phyloP scores from a whole-genome alignment of 2,888 invertebrate genomes.

The Erebia palarica region DNA sequence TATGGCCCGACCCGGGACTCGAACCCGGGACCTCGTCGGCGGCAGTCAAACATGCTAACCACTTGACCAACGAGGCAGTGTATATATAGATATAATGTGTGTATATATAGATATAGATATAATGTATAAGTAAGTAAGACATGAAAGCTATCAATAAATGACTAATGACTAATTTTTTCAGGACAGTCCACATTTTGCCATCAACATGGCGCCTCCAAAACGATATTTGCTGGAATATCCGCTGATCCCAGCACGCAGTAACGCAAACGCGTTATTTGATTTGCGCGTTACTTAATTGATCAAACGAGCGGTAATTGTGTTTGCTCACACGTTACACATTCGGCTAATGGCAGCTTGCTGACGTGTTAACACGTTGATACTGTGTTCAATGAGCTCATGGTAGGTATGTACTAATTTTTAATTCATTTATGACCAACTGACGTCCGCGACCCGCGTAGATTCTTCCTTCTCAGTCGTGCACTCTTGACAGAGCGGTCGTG shows the following conservation, averaged over 20 bases:
- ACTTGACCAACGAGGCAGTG: too few relatives aligned
- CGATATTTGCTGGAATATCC: conserved; percentile 18
- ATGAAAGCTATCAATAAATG: too few relatives aligned
- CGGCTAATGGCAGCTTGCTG: neutral
- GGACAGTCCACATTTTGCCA: neutral
- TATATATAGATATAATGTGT: too few relatives aligned
- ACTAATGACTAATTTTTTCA: too few relatives aligned
- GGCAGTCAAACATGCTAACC: too few relatives aligned
- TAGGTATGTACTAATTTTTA: neutral
- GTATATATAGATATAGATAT: too few relatives aligned
- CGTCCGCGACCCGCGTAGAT: too few relatives aligned
- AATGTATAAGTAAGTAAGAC: too few relatives aligned
- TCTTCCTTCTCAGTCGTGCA: too few relatives aligned
- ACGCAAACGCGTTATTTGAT: conserved; percentile 33
- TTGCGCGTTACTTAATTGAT: conserved; percentile 44
- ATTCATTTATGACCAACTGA: neutral
- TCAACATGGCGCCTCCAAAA: neutral
- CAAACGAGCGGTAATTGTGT: conserved; percentile 33
- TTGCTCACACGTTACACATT: conserved; percentile 18
- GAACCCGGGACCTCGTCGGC: too few relatives aligned
- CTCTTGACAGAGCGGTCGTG: too few relatives aligned
- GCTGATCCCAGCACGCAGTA: conserved; percentile 8
- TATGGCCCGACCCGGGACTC: too few relatives aligned
- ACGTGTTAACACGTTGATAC: neutral
- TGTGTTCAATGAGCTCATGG: neutral